Evolutionary conservation across 2,888 invertebrate species (phyloP), one percentile per base, ranked within the genome.

Genomic region (Leptogaster cylindrica): DNA sequence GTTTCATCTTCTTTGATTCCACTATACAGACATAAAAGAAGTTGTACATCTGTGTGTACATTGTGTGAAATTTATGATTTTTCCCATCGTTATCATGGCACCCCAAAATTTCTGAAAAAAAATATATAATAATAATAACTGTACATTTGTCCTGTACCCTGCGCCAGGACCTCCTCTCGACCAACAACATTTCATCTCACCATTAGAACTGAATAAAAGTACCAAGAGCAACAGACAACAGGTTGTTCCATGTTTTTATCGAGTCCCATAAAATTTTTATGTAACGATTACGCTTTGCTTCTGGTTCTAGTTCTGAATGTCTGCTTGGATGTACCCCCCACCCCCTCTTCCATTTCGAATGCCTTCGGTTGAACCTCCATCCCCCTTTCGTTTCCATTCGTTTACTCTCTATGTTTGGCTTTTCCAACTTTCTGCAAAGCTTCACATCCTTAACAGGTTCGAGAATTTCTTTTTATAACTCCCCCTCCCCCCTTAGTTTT

Each of bases 161-260:
- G n/a, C 12, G 27, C n/a, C 31, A 5, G 12, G 18, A 10, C 33
- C 23, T 10, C 39, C 12, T 7, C n/a, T 28, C 65, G 14, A 10
- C 41, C 58, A 20, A 44, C 61, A 52, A 31, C 52, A 66, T 58
- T 41, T 68, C 70, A 68, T 68, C 66, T 58, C 41, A 28, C 70
- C 70, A 70, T 70, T 70, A 70, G 67, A 70, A 70, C 66, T 65
- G 67, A 68, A 70, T 70, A 70, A 70, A 70, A 70, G 44, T 66
- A 58, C 46, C 46, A 44, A 36, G 31, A 55, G 66, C 66, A 61
- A 61, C 67, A 69, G 65, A 71, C 70, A 71, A 71, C 70, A 71
- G 70, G 70, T 71, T 71, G 70, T 71, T 69, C 68, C 68, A 65
- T 70, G 67, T 68, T 71, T 71, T 69, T 71, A 69, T 71, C 64